phyloP scores from a whole-genome alignment of 2,797 vertebrate genomes.

The Darevskia nairensis region DNA sequence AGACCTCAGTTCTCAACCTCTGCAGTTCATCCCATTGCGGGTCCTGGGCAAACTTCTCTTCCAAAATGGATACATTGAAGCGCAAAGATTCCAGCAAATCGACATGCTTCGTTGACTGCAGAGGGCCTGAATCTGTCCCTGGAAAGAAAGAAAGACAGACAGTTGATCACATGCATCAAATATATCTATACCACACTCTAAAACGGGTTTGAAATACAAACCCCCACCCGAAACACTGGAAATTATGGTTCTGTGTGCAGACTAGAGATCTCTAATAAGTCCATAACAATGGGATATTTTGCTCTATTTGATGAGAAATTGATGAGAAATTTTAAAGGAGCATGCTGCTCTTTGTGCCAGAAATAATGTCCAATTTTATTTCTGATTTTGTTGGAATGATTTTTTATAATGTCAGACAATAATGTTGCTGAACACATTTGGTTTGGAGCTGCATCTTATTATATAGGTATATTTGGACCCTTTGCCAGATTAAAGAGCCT shows the following conservation, averaged over 20 bases:
- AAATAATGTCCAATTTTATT: neutral
- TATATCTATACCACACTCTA: neutral
- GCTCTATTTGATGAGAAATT: neutral
- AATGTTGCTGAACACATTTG: neutral
- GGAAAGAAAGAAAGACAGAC: constrained; percentile 4
- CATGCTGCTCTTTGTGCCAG: neutral
- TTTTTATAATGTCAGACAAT: neutral
- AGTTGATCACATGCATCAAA: neutral
- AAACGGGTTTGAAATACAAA: neutral
- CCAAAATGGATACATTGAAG: constrained; percentile 77
- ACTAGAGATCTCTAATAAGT: neutral
- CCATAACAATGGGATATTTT: neutral
- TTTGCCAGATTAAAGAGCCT: neutral
- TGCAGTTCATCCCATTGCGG: constrained; percentile 58
- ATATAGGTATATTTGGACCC: neutral
- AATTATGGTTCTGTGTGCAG: neutral
- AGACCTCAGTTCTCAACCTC: constrained; percentile 66
- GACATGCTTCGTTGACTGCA: constrained; percentile 73
- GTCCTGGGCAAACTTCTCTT: constrained; percentile 75
- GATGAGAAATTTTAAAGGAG: neutral
- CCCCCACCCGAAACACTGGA: too few relatives aligned
- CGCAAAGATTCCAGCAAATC: constrained; percentile 79
- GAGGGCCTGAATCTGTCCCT: constrained; percentile 71
- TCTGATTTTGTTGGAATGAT: neutral
- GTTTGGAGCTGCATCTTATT: neutral